Percentiles rank a stretch among this genome's conserved stretches.
Evolutionary conservation across 2,113 vertebrate species (phyloP).

Genomic region (Pseudopipra pipra): DNA sequence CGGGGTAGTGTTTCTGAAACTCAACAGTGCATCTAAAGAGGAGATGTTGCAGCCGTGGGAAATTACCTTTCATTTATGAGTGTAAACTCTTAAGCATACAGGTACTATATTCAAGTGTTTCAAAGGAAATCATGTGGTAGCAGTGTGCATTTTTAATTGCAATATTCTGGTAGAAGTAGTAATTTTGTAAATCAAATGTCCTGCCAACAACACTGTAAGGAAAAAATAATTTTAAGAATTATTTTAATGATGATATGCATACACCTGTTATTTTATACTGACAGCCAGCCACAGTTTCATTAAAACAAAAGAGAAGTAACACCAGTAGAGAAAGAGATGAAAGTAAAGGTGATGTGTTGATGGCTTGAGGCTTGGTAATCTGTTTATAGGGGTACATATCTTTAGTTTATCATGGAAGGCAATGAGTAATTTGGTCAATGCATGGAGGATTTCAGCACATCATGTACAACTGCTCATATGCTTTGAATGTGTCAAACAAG

Average conservation of each 20-base stretch:
- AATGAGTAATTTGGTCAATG: not conserved
- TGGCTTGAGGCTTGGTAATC: not conserved
- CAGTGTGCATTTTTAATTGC: not conserved
- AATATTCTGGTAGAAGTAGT: not conserved
- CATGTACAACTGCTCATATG: not conserved
- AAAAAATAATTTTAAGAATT: constrained; percentile 21
- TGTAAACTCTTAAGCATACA: not conserved
- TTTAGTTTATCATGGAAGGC: not conserved
- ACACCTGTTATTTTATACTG: not conserved
- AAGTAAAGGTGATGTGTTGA: not conserved
- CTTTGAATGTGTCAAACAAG: not conserved
- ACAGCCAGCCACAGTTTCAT: not conserved
- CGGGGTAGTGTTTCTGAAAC: not conserved
- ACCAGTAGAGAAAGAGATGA: not conserved
- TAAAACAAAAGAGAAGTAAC: not conserved
- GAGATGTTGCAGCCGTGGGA: not conserved
- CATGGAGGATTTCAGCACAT: not conserved
- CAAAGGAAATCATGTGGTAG: not conserved
- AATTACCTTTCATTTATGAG: constrained; percentile 5
- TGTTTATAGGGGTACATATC: not conserved
- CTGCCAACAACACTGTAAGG: not conserved
- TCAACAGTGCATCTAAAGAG: not conserved
- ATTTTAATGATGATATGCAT: not conserved
- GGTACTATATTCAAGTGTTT: not conserved
- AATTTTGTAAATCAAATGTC: not conserved